Evolutionary conservation across 2,888 invertebrate genomes (phyloP).

Genomic region (Plutella xylostella): DNA sequence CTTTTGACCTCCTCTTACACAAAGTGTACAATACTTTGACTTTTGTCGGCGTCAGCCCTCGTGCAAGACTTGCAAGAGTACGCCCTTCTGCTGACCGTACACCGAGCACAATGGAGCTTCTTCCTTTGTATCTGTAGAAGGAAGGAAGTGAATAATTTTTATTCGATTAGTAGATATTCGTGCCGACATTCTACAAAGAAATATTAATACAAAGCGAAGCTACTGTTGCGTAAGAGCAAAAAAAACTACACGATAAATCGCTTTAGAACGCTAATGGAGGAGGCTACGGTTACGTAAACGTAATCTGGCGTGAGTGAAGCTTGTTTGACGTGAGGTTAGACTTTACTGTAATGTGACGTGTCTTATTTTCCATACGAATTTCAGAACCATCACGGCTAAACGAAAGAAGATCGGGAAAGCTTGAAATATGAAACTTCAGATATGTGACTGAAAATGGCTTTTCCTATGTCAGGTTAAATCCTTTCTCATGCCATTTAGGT

Average conservation of each 20-base stretch:
- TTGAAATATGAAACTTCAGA: too few species aligned
- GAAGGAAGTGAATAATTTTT: slow-evolving; percentile 55
- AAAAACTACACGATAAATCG: slow-evolving; percentile 9
- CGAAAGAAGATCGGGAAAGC: too few species aligned
- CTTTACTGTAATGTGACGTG: too few species aligned
- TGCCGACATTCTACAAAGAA: slow-evolving; percentile 27
- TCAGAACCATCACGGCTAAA: too few species aligned
- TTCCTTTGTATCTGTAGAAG: slow-evolving; percentile 21
- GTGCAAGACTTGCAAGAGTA: slow-evolving; percentile 28
- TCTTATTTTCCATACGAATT: too few species aligned
- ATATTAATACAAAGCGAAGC: slow-evolving; percentile 17
- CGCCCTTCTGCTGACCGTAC: slow-evolving; percentile 26
- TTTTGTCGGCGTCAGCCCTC: slow-evolving; percentile 23
- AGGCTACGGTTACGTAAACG: neutral
- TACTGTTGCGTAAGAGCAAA: slow-evolving; percentile 27
- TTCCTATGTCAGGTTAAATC: too few species aligned
- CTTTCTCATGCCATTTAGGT: too few species aligned
- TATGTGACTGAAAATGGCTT: too few species aligned
- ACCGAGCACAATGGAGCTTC: slow-evolving; percentile 5
- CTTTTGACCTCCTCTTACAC: neutral
- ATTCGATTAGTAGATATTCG: slow-evolving; percentile 42
- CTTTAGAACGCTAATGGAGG: neutral
- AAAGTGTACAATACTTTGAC: slow-evolving; percentile 15
- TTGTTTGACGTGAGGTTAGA: too few species aligned
- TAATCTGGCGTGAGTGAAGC: neutral